phyloP scores from a whole-genome alignment of 1,140 invertebrate species.

The Meloidogyne hapla region DNA sequence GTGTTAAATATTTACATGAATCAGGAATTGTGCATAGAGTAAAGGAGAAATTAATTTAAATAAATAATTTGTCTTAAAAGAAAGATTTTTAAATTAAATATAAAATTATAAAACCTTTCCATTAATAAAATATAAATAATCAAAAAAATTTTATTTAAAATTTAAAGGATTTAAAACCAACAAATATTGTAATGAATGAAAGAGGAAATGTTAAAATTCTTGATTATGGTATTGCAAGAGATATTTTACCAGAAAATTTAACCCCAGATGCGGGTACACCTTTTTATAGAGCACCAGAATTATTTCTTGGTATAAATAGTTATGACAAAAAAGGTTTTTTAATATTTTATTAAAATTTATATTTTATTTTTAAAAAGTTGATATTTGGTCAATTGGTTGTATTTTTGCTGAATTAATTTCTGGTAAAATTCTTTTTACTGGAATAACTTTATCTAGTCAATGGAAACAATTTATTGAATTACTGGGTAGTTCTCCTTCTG shows the following conservation, averaged over 20 bases:
- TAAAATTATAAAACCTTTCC: too few relatives aligned
- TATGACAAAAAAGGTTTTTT: slow-evolving; percentile 84
- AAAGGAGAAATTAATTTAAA: neutral
- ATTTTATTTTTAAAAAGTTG: slow-evolving; percentile 71
- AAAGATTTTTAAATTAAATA: too few relatives aligned
- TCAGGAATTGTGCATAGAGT: slow-evolving; percentile 29
- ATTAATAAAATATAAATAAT: too few relatives aligned
- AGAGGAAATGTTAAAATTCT: slow-evolving; percentile 79
- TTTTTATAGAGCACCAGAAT: slow-evolving; percentile 95
- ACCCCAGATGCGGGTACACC: slow-evolving; percentile 97
- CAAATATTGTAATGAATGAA: slow-evolving; percentile 31
- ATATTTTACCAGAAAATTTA: slow-evolving; percentile 70
- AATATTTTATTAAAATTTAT: neutral
- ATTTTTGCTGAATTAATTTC: slow-evolving; percentile 99
- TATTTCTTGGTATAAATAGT: slow-evolving; percentile 90
- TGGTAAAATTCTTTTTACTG: slow-evolving; percentile 95
- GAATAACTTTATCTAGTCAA: slow-evolving; percentile 98
- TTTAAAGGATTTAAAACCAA: slow-evolving; percentile 29
- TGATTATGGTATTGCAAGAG: slow-evolving; percentile 95
- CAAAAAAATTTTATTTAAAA: slow-evolving; percentile 1
- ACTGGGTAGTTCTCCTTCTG: slow-evolving; percentile 93
- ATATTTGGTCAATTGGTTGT: slow-evolving; percentile 99
- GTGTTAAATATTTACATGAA: slow-evolving; percentile 19
- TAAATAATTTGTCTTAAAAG: too few relatives aligned
- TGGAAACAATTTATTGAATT: slow-evolving; percentile 97